A percentile compares a stretch with the other conserved stretches of the same genome.
These are phyloP conservation scores for Marisa cornuarietis DNA, from an alignment of 1,140 invertebrate species.

Conservation along the genomic window DNA sequence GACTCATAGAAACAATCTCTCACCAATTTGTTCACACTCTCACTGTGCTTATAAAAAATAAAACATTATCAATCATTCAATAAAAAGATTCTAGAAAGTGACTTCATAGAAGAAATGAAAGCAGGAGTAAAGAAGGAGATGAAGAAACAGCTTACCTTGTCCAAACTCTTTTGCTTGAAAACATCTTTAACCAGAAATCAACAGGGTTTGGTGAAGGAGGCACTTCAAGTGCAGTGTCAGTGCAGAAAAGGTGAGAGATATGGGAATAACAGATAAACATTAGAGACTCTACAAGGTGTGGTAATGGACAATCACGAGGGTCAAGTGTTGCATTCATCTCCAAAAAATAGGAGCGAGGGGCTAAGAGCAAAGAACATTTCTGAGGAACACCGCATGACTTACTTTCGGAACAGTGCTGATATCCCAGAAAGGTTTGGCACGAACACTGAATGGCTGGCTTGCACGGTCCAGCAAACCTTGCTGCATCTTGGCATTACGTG, in stretches of 20 bases:
- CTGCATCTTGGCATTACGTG: slow-evolving; percentile 79
- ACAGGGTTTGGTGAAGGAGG: slow-evolving; percentile 92
- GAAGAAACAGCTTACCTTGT: slow-evolving; percentile 65
- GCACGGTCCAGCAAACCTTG: slow-evolving; percentile 79
- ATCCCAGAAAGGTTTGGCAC: slow-evolving; percentile 90
- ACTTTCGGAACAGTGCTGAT: slow-evolving; percentile 74
- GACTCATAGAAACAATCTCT: too few relatives aligned
- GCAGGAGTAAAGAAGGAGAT: too few relatives aligned
- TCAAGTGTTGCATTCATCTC: not conserved
- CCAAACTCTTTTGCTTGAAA: slow-evolving; percentile 76
- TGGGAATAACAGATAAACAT: too few relatives aligned
- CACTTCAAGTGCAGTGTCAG: slow-evolving; percentile 20
- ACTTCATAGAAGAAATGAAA: too few relatives aligned
- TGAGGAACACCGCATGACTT: slow-evolving; percentile 4
- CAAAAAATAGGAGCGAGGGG: not conserved
- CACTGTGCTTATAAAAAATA: too few relatives aligned
- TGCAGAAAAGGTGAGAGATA: too few relatives aligned
- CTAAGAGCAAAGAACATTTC: not conserved
- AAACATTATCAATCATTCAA: too few relatives aligned
- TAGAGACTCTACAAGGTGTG: too few relatives aligned
- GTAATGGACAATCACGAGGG: not conserved
- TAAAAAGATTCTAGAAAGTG: too few relatives aligned
- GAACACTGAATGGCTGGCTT: slow-evolving; percentile 79
- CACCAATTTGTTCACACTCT: too few relatives aligned
- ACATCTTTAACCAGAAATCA: slow-evolving; percentile 91